Percentiles rank a stretch among this genome's conserved stretches.
phyloP scores from a whole-genome alignment of 1,140 invertebrate species.

The Tetragnatha versicolor region DNA sequence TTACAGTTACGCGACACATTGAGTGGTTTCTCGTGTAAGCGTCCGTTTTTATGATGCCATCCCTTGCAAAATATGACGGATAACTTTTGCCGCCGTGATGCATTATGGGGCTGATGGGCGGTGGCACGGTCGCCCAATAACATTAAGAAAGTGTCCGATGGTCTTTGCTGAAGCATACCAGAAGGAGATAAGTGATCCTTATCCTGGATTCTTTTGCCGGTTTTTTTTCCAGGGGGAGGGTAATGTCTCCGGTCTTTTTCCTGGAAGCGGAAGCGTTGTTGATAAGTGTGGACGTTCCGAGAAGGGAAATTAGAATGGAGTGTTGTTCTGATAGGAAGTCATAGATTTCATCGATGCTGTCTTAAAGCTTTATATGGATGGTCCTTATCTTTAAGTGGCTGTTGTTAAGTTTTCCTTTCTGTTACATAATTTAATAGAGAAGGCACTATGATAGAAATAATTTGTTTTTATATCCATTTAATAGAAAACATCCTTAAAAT shows the following conservation, averaged over 20 bases:
- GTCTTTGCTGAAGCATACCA: slow-evolving; percentile 9
- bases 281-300: no score
- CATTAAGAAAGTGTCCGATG: slow-evolving; percentile 25
- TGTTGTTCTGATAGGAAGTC: no score
- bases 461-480: no score
- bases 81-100: slow-evolving; percentile 5
- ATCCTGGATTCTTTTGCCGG: background rate
- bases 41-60: slow-evolving; percentile 20
- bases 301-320: no score
- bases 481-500: no score
- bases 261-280: background rate
- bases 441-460: no score
- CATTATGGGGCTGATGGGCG: slow-evolving; percentile 8
- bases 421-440: no score
- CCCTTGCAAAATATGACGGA: slow-evolving; percentile 34
- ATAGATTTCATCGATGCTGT: no score
- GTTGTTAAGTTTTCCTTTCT: no score
- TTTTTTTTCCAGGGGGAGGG: background rate
- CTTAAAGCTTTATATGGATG: no score
- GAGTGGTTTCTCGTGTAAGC: slow-evolving; percentile 34
- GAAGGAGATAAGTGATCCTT: slow-evolving; percentile 23
- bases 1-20: slow-evolving; percentile 2
- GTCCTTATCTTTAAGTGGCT: no score
- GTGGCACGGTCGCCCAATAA: background rate
- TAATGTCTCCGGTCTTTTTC: background rate